Conservation (phyloP, 2,888 invertebrate species). For the Monochamus alternatus region DNA sequence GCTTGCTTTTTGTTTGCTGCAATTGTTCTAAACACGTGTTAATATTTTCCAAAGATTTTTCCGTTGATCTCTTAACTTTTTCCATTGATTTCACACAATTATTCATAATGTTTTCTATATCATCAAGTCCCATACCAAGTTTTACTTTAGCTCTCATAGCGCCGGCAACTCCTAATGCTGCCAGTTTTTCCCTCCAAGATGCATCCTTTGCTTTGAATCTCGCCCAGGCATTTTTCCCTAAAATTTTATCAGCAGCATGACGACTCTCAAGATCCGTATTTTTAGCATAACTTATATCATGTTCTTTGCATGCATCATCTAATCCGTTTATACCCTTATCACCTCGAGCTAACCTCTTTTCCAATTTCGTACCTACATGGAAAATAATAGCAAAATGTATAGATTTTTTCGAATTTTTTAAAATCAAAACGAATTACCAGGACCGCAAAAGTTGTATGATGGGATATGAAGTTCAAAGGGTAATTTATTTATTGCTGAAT, state of each 20-base stretch:
- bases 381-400: too few relatives aligned
- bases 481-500: constrained; percentile 13
- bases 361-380: not conserved
- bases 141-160: constrained; percentile 6
- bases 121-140: not conserved
- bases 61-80: not conserved
- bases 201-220: not conserved
- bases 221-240: constrained; percentile 58
- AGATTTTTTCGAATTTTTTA: too few relatives aligned
- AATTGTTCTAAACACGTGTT: not conserved
- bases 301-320: constrained; percentile 62
- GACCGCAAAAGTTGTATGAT: not conserved
- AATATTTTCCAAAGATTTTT: not conserved
- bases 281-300: constrained; percentile 62
- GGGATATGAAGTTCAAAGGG: not conserved
- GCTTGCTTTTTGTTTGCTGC: not conserved
- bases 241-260: constrained; percentile 62
- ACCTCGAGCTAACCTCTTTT: constrained; percentile 58
- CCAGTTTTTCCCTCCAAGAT: not conserved
- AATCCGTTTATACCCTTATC: constrained; percentile 63
- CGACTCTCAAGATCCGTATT: constrained; percentile 50
- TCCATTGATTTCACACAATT: not conserved
- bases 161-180: constrained; percentile 1
- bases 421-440: not conserved
- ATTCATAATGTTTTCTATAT: not conserved